A percentile compares a stretch with the other conserved stretches of the same genome.
phyloP scores from a whole-genome alignment of 2,888 invertebrate genomes.

The Adela reaumurella region DNA sequence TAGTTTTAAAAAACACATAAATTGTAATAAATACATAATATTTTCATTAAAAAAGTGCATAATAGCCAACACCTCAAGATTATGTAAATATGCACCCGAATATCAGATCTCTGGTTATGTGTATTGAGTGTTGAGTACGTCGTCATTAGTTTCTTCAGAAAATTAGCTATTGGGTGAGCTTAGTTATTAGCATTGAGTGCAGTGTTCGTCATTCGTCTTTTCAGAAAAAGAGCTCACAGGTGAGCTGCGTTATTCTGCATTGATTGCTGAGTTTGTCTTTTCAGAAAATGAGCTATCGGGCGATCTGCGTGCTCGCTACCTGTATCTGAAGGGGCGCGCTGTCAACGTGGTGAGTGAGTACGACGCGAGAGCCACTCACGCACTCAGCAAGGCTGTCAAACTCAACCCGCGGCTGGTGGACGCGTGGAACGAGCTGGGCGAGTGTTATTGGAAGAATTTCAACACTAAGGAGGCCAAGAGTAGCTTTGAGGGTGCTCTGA shows the following conservation, averaged over 20 bases:
- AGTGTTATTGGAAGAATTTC: slow-evolving; percentile 84
- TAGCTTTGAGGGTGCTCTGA: slow-evolving; percentile 76
- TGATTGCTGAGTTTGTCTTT: too few species aligned
- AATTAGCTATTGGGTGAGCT: too few species aligned
- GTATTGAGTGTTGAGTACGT: too few species aligned
- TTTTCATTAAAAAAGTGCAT: too few species aligned
- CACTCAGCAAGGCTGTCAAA: slow-evolving; percentile 79
- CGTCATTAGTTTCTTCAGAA: too few species aligned
- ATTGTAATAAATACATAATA: too few species aligned
- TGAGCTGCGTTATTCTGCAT: not conserved
- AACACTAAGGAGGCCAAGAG: slow-evolving; percentile 76
- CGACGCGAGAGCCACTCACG: slow-evolving; percentile 67
- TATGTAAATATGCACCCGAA: too few species aligned
- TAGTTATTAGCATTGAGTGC: too few species aligned
- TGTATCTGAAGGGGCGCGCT: slow-evolving; percentile 70
- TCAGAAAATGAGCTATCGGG: slow-evolving; percentile 32
- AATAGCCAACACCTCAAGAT: too few species aligned
- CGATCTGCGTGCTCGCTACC: slow-evolving; percentile 51
- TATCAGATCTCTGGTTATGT: too few species aligned
- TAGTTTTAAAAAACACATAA: too few species aligned
- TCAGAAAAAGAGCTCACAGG: not conserved
- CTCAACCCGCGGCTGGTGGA: slow-evolving; percentile 74
- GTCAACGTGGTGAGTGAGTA: slow-evolving; percentile 69
- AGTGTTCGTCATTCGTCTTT: not conserved
- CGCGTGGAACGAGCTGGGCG: slow-evolving; percentile 88